phyloP scores from a whole-genome alignment of 2,113 vertebrate species.

The Apeltes quadracus region DNA sequence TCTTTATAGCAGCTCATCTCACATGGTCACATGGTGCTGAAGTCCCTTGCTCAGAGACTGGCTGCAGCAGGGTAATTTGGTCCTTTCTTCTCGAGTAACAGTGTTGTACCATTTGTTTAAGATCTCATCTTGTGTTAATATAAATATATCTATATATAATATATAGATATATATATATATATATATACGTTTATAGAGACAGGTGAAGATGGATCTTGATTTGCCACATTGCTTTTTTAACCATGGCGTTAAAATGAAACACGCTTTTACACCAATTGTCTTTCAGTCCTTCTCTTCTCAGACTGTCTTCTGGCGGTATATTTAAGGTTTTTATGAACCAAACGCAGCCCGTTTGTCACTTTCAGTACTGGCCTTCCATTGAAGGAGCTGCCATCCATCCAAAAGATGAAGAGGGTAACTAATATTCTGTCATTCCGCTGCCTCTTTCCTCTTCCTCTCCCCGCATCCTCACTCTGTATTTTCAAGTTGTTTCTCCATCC shows the following conservation, averaged over 20 bases:
- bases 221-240: not conserved
- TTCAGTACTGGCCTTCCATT: not conserved
- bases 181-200: no score
- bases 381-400: slow-evolving; percentile 22
- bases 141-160: no score
- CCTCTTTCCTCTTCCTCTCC: not conserved
- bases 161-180: no score
- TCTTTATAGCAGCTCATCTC: not conserved
- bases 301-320: not conserved
- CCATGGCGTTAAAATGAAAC: not conserved
- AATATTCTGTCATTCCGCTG: slow-evolving; percentile 29
- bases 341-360: slow-evolving; percentile 3
- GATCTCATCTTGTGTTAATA: no score
- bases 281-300: not conserved
- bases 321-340: slow-evolving; percentile 1
- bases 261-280: not conserved
- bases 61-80: not conserved
- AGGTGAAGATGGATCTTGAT: no score
- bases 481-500: slow-evolving; percentile 1
- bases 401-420: slow-evolving; percentile 9
- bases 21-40: not conserved
- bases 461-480: not conserved
- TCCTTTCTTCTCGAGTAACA: not conserved
- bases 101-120: not conserved
- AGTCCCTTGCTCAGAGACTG: not conserved